Percentiles rank a stretch among this genome's conserved stretches.
Evolutionary conservation across 2,113 vertebrate species (phyloP).

Genomic region (Labeo catla): DNA sequence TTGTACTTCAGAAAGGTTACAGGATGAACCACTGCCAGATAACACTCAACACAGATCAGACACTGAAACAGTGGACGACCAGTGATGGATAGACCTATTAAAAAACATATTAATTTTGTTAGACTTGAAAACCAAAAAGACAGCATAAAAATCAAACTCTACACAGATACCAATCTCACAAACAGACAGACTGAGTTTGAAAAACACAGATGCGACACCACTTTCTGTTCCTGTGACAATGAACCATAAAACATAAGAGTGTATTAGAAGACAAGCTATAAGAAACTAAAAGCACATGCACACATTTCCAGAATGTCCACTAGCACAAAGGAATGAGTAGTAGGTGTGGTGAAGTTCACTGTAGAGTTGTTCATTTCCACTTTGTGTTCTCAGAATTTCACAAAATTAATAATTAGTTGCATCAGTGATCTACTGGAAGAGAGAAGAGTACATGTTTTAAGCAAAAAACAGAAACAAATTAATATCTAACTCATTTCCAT

Average conservation of each 20-base stretch:
- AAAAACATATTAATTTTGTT: background rate
- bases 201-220: background rate
- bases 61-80: constrained; percentile 4
- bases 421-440: background rate
- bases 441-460: background rate
- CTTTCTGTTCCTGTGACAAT: background rate
- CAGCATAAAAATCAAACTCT: background rate
- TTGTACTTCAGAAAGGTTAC: background rate
- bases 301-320: background rate
- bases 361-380: background rate
- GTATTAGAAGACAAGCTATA: constrained; percentile 17
- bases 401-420: background rate
- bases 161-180: background rate
- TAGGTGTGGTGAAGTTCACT: background rate
- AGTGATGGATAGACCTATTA: background rate
- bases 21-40: constrained; percentile 10
- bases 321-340: background rate
- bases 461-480: background rate
- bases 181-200: background rate
- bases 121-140: background rate
- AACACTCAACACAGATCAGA: background rate
- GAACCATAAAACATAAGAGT: background rate
- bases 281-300: background rate
- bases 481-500: background rate
- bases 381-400: background rate